phyloP scores from a whole-genome alignment of 2,797 vertebrate species.

The Prionace glauca region DNA sequence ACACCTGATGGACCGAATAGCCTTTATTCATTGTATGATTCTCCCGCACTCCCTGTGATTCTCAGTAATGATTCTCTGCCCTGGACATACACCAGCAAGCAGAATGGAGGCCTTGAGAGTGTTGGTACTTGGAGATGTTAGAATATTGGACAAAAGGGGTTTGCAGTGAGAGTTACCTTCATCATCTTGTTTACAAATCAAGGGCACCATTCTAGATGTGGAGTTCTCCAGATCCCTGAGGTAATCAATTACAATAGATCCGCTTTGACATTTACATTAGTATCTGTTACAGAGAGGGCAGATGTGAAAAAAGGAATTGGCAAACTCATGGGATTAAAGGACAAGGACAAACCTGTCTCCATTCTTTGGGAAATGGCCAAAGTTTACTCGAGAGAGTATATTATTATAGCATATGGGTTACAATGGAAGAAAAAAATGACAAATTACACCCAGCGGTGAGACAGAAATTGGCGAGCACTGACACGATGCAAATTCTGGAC shows the following conservation, averaged over 20 bases:
- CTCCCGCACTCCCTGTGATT: background rate
- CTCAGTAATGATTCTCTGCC: background rate
- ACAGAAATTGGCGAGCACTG: background rate
- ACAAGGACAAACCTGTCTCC: background rate
- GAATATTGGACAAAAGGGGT: background rate
- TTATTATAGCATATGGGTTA: background rate
- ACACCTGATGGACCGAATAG: background rate
- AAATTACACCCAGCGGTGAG: background rate
- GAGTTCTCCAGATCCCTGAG: conserved; percentile 18
- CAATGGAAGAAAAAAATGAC: background rate
- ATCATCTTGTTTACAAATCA: background rate
- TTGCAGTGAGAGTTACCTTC: background rate
- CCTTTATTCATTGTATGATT: background rate
- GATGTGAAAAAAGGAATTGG: background rate
- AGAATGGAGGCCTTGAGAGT: background rate
- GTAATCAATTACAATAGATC: background rate
- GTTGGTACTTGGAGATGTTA: background rate
- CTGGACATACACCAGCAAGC: background rate
- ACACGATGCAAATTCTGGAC: background rate
- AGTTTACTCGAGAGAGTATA: background rate
- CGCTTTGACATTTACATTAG: background rate
- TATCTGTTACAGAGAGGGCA: background rate
- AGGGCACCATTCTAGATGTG: background rate
- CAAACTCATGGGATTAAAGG: background rate
- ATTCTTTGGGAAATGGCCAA: background rate